These are phyloP conservation scores for Microcaecilia unicolor DNA, from an alignment of 2,797 vertebrate species.

Conservation along the genomic window DNA sequence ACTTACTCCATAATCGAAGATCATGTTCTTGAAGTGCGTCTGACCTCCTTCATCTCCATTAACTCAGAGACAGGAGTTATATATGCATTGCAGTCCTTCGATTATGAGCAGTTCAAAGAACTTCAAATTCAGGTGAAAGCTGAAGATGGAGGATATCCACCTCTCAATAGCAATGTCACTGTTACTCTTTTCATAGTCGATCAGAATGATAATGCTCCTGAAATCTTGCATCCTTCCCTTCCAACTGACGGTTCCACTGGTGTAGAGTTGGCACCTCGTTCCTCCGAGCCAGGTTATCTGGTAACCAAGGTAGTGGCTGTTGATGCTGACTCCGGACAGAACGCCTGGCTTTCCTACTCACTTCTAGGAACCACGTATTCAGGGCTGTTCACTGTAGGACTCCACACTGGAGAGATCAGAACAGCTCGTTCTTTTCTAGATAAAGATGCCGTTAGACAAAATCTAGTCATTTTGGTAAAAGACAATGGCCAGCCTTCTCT, in stretches of 20 bases:
- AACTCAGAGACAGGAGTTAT: conserved; percentile 42
- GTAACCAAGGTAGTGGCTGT: conserved; percentile 59
- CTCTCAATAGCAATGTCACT: conserved; percentile 48
- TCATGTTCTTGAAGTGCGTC: conserved; percentile 21
- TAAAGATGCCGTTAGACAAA: conserved; percentile 21
- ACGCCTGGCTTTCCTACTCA: conserved; percentile 54
- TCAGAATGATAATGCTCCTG: conserved; percentile 54
- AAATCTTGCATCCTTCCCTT: conserved; percentile 40
- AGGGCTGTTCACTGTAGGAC: conserved; percentile 40
- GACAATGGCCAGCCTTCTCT: conserved; percentile 37
- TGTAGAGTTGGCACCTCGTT: conserved; percentile 16
- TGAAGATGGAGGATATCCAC: conserved; percentile 27
- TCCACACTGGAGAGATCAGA: conserved; percentile 20
- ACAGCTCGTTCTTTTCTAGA: conserved; percentile 19
- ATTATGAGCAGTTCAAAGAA: conserved; percentile 39
- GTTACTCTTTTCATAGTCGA: conserved; percentile 48
- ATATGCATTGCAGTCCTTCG: conserved; percentile 39
- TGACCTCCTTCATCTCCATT: conserved; percentile 49
- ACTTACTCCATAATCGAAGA: conserved; percentile 50
- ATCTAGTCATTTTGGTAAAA: conserved; percentile 22
- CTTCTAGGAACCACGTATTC: conserved; percentile 52
- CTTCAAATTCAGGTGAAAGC: conserved; percentile 30
- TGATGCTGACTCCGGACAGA: conserved; percentile 57
- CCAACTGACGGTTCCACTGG: conserved; percentile 21
- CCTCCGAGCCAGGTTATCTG: conserved; percentile 33